These are phyloP conservation scores for Tetragnatha versicolor DNA, from an alignment of 1,140 invertebrate species.

Conservation along the genomic window DNA sequence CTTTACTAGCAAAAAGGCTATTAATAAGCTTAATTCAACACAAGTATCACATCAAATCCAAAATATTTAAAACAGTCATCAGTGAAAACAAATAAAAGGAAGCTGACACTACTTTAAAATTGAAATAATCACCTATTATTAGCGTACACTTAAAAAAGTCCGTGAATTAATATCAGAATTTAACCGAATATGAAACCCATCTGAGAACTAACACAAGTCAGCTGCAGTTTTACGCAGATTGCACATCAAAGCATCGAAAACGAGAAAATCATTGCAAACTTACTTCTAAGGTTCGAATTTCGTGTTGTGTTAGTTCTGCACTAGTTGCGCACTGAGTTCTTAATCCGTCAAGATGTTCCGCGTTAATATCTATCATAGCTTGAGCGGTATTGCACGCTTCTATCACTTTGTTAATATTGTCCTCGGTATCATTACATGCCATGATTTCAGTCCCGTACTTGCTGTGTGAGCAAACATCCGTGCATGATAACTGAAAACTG, in stretches of 20 bases:
- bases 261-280: conserved; percentile 46
- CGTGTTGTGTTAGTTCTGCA: conserved; percentile 90
- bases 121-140: no score
- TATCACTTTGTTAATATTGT: conserved; percentile 61
- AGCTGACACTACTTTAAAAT: no score
- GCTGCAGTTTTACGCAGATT: no score
- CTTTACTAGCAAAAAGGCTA: no score
- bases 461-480: conserved; percentile 41
- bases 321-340: conserved; percentile 90
- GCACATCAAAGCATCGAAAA: background rate
- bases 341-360: conserved; percentile 87
- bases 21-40: no score
- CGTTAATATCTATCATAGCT: conserved; percentile 94
- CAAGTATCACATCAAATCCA: no score
- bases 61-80: no score
- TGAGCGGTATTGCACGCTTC: conserved; percentile 70
- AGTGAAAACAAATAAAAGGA: no score
- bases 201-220: no score
- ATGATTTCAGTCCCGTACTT: conserved; percentile 48
- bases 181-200: no score
- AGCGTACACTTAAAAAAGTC: no score
- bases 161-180: no score
- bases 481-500: conserved; percentile 53
- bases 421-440: conserved; percentile 60
- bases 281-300: conserved; percentile 93